A percentile compares a stretch with the other conserved stretches of the same genome.
Evolutionary conservation across 1,140 invertebrate species (phyloP).

Genomic region (Helicoverpa zea): DNA sequence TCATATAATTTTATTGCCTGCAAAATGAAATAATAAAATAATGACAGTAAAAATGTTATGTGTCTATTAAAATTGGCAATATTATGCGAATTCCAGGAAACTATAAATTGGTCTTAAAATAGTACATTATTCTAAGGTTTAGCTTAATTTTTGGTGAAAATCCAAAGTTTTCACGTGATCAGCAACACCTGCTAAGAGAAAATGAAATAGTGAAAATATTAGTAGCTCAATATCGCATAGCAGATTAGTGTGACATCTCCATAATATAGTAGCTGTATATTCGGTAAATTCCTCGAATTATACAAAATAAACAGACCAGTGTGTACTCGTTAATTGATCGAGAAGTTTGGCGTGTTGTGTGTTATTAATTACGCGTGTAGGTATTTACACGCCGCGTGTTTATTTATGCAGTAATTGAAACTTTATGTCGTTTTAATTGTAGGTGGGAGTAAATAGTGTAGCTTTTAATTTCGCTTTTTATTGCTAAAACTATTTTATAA

Average conservation of each 20-base stretch:
- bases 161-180: background rate
- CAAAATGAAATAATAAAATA: too few species aligned
- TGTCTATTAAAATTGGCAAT: too few species aligned
- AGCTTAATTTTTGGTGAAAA: too few species aligned
- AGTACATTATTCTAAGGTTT: too few species aligned
- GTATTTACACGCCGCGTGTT: background rate
- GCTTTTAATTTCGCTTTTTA: constrained; percentile 15
- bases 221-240: background rate
- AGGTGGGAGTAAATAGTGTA: background rate
- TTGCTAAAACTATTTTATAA: constrained; percentile 2
- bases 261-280: background rate
- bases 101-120: too few species aligned
- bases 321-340: constrained; percentile 26
- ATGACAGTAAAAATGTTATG: too few species aligned
- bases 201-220: background rate
- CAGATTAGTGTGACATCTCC: background rate
- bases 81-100: too few species aligned
- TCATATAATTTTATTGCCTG: too few species aligned
- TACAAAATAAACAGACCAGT: background rate
- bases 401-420: background rate
- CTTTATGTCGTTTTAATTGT: constrained; percentile 22
- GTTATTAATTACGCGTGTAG: background rate
- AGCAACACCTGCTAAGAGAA: background rate
- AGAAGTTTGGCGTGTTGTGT: constrained; percentile 1
- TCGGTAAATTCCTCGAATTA: background rate